Evolutionary conservation across 2,113 vertebrate species (phyloP).

Genomic region (Pampusana beccarii): DNA sequence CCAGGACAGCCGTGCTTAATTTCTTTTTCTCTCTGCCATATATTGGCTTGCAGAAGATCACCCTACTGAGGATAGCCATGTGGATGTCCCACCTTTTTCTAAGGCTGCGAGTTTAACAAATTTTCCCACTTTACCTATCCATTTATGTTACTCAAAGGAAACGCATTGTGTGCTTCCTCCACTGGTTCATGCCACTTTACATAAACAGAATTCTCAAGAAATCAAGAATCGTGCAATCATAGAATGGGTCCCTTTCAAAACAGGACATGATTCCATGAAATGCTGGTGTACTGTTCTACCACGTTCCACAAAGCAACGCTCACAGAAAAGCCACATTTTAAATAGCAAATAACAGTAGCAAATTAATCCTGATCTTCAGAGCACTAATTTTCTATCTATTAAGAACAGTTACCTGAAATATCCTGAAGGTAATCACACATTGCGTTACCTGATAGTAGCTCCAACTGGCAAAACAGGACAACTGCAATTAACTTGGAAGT

Average conservation of each 20-base stretch:
- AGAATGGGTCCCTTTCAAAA: too few relatives aligned
- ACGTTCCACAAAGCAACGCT: background rate
- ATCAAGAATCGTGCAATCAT: too few relatives aligned
- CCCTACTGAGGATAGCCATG: rapidly evolving
- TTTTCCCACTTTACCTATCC: background rate
- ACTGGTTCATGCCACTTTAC: background rate
- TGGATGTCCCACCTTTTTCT: background rate
- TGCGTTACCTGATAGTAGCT: background rate
- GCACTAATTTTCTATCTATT: background rate
- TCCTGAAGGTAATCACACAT: background rate
- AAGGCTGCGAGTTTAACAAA: background rate
- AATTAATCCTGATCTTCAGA: background rate
- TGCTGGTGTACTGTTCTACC: rapidly evolving
- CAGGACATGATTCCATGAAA: too few relatives aligned
- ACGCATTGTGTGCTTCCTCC: background rate
- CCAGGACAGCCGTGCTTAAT: background rate
- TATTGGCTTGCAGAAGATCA: background rate
- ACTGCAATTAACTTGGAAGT: rapidly evolving
- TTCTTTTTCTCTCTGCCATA: background rate
- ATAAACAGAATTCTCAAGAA: background rate
- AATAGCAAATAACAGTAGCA: background rate
- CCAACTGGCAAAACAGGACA: background rate
- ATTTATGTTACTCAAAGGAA: background rate
- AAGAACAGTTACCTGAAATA: background rate
- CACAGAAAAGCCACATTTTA: background rate